These are phyloP conservation scores for Teleogryllus oceanicus DNA, from an alignment of 2,888 invertebrate species.

Conservation along the genomic window DNA sequence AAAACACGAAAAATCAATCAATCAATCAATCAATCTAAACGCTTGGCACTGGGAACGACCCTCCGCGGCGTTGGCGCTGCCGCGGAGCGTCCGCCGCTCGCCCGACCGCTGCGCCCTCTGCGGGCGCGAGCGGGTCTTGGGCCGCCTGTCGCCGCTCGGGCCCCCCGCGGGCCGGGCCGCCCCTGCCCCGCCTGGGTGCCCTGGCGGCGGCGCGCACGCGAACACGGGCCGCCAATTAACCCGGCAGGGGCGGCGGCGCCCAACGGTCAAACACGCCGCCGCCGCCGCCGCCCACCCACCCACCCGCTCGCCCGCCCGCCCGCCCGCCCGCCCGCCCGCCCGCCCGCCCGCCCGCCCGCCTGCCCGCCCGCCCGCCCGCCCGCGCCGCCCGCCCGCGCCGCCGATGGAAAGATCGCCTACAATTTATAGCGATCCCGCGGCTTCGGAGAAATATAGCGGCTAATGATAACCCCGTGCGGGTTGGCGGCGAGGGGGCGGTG, in stretches of 20 bases:
- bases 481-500: neutral
- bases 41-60: no score
- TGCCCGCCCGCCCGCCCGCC: neutral
- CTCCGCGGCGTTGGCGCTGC: no score
- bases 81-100: no score
- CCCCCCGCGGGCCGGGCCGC: no score
- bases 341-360: neutral
- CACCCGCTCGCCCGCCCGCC: neutral
- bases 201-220: neutral
- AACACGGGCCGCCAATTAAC: slow-evolving; percentile 7
- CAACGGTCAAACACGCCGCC: neutral
- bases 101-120: no score
- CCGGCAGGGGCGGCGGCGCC: neutral
- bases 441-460: neutral
- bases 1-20: no score
- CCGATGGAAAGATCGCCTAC: slow-evolving; percentile 6
- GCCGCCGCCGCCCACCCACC: no score
- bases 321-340: neutral
- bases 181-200: no score
- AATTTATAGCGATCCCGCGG: neutral
- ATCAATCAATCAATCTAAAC: no score
- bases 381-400: neutral
- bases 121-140: no score
- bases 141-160: no score
- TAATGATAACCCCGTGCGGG: neutral